A percentile compares a stretch with the other conserved stretches of the same genome.
Conservation (phyloP, 2,797 vertebrate genomes). For the Trichosurus vulpecula region DNA sequence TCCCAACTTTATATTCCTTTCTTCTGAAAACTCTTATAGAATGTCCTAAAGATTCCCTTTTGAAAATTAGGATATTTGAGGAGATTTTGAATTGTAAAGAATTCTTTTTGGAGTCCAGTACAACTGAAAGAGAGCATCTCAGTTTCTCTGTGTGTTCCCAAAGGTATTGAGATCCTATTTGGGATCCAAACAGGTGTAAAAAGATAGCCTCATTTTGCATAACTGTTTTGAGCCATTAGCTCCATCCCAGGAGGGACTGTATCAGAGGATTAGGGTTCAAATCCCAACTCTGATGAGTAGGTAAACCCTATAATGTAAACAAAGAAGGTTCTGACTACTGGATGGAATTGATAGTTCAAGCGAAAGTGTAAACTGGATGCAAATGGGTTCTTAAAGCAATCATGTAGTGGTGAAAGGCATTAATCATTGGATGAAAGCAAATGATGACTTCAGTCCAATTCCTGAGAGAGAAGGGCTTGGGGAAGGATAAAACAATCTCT, state of each 20-base stretch:
- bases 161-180: slow-evolving; percentile 17
- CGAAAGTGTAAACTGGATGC: background rate
- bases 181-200: slow-evolving; percentile 18
- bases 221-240: background rate
- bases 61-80: background rate
- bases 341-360: background rate
- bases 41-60: background rate
- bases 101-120: slow-evolving; percentile 16
- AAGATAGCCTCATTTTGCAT: background rate
- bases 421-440: background rate
- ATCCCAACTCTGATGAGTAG: background rate
- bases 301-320: background rate
- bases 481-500: background rate
- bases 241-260: background rate
- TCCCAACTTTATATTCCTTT: slow-evolving; percentile 30
- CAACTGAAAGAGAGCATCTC: background rate
- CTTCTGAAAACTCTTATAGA: slow-evolving; percentile 4
- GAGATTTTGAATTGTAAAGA: background rate
- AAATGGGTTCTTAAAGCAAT: background rate
- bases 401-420: background rate
- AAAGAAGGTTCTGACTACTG: background rate
- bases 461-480: background rate
- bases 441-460: background rate
- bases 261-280: background rate
- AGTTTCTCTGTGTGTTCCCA: background rate